Evolutionary conservation across 2,113 vertebrate genomes (phyloP), one percentile per base, ranked within the genome.

Genomic region (Saguinus imperator): DNA sequence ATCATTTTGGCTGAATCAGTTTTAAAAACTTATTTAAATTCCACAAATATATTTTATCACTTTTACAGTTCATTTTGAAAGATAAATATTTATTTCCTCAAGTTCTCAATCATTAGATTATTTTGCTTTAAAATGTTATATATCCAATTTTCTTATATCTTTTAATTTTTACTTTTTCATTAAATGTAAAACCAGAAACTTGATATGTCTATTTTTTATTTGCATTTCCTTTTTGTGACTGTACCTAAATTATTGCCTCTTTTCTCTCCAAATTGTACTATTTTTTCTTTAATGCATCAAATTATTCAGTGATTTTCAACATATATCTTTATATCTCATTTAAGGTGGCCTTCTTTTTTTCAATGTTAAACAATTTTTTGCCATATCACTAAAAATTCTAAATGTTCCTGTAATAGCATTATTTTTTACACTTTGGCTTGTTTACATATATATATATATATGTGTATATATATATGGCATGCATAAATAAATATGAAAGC

Each of bases 111-210:
- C 11, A 32, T n/a, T 66, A 32, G 4, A 64, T 55, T 40, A 75
- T 66, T 25, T 23, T 45, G 4, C 11, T 77, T 91, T 82, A 35
- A 25, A 79, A 11, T 25, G 3, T 6, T 86, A 52, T 29, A 23
- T 91, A n/a, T 3, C 11, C 20, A 84, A 72, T 40, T 20, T 5
- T 75, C 66, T 12, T 29, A 18, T 23, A 90, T n/a, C 6, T 43
- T 72, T n/a, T 25, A 87, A 87, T 70, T 84, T 50, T 91, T 12
- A 55, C 40, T 92, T 94, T 70, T 76, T 3, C 10, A 55, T 55
- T 81, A 52, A 89, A 87, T 40, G 40, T 85, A 73, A 94, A 87
- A 94, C 61, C 20, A 77, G 68, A 11, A n/a, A 86, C 68, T 92
- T 25, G 72, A 40, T 14, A 4, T 61, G 40, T 48, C 57, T 83